These are phyloP conservation scores for Cacoxenus indagator DNA, from an alignment of 2,888 invertebrate genomes.

Conservation along the genomic window DNA sequence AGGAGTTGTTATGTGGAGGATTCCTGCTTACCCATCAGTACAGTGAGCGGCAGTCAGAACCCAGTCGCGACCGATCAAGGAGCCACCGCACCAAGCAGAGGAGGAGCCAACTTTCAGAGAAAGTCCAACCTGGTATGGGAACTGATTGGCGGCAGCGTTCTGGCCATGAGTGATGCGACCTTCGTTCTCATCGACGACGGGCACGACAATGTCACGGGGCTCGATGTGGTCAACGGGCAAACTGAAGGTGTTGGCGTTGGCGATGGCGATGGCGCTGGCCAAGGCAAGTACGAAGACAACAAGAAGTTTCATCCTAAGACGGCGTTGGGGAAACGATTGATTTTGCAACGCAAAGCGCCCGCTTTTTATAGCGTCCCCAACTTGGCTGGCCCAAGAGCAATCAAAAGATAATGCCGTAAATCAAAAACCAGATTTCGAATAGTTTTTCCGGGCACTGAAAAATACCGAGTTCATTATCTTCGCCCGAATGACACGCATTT, in stretches of 20 bases:
- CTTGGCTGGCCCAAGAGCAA: no score
- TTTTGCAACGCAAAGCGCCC: background rate
- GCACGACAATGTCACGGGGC: constrained; percentile 37
- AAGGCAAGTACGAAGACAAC: constrained; percentile 51
- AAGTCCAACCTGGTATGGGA: constrained; percentile 61
- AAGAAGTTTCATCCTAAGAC: constrained; percentile 55
- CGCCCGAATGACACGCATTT: no score
- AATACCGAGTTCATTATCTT: no score
- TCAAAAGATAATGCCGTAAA: no score
- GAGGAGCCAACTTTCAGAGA: constrained; percentile 40
- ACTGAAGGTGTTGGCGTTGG: constrained; percentile 49
- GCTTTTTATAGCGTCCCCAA: background rate
- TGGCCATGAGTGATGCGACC: constrained; percentile 56
- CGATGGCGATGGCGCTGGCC: constrained; percentile 50
- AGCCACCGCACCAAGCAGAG: constrained; percentile 61
- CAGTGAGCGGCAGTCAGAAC: constrained; percentile 67
- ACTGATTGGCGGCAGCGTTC: constrained; percentile 46
- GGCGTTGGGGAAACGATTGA: background rate
- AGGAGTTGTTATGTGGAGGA: background rate
- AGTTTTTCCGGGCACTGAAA: no score
- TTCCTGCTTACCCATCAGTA: constrained; percentile 46
- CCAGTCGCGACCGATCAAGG: constrained; percentile 55
- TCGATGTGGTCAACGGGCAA: constrained; percentile 32
- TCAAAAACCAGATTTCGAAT: no score
- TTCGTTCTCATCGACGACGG: constrained; percentile 36